Evolutionary conservation across 2,888 invertebrate genomes (phyloP), one percentile per base, ranked within the genome.

Genomic region (Tenthredo scrophulariae): DNA sequence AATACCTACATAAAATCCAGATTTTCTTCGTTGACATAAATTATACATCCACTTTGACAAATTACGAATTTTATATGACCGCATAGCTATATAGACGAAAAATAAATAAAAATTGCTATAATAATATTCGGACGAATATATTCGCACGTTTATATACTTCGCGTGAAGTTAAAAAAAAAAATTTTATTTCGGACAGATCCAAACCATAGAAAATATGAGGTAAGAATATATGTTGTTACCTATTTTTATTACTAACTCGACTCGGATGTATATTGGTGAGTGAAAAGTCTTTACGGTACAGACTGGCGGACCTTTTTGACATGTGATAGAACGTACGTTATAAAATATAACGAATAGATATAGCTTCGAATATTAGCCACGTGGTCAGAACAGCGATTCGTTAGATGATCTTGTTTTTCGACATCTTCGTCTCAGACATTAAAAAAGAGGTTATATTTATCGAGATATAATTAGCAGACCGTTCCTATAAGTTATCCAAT

Each of bases 381-480:
- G 75, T 75, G 75, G 75, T 75, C 26, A 2, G 62, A 26, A 26
- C 10, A 62, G 10, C 62, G 26, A 62, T 62, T 62, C 13, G 62
- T 26, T 26, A 62, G 62, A 62, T 9, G 26, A 62, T 26, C 26
- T 62, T 62, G 62, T 62, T 26, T 26, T 62, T 62, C 62, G 62
- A 22, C 62, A 62, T 33, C 79, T 37, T 29, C 50, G 54, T 79
- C 37, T 75, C 58, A 54, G 79, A 58, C 79, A 79, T 54, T 54
- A 18, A 13, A 40, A 37, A 58, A 29, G 15, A 50, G 29, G 50
- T 33, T 79, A 79, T 58, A 79, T 79, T 58, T 54, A 58, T 79
- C 58, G 58, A 7, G 50, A 29, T 58, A 58, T 79, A 79, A 79
- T 79, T 79, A 79, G 50, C 79, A 29, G 79, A 54, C 22, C 79